A percentile compares a stretch with the other conserved stretches of the same genome.
Evolutionary conservation across 2,888 invertebrate genomes (phyloP).

Genomic region (Microchrysa polita): DNA sequence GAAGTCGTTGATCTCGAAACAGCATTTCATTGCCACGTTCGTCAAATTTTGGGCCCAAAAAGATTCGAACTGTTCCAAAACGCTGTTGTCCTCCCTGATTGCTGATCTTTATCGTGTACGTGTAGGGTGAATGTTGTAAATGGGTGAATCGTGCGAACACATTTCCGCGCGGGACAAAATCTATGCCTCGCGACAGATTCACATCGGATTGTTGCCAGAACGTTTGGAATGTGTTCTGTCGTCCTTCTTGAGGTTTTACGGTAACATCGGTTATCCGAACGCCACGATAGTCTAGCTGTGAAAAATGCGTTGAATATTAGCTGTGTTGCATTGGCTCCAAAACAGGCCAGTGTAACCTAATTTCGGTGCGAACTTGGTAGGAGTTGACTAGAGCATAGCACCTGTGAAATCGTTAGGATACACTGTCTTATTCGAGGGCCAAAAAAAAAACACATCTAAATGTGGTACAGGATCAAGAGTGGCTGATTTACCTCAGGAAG

Average conservation of each 20-base stretch:
- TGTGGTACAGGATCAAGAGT: too few species aligned
- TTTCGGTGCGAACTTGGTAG: too few species aligned
- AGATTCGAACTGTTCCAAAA: constrained; percentile 73
- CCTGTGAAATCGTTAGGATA: too few species aligned
- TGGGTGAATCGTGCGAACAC: constrained; percentile 79
- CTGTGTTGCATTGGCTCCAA: not conserved
- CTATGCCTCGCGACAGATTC: constrained; percentile 81
- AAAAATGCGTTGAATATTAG: not conserved
- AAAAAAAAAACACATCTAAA: too few species aligned
- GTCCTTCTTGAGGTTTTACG: constrained; percentile 67
- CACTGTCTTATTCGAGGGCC: too few species aligned
- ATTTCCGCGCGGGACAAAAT: constrained; percentile 80
- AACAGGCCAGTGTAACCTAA: not conserved
- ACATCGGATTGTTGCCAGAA: constrained; percentile 84
- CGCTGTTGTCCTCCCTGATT: constrained; percentile 67
- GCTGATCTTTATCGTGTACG: constrained; percentile 72
- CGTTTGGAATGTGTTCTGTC: constrained; percentile 70
- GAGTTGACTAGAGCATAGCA: too few species aligned
- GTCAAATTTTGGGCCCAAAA: constrained; percentile 73
- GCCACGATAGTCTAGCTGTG: constrained; percentile 61
- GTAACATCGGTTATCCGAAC: constrained; percentile 70
- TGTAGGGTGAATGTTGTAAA: constrained; percentile 77
- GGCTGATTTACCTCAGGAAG: constrained; percentile 68
- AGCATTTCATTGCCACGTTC: constrained; percentile 72
- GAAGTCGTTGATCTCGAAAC: constrained; percentile 69